A percentile compares a stretch with the other conserved stretches of the same genome.
Conservation (phyloP, 2,888 invertebrate species). For the Limnephilus auricula region DNA sequence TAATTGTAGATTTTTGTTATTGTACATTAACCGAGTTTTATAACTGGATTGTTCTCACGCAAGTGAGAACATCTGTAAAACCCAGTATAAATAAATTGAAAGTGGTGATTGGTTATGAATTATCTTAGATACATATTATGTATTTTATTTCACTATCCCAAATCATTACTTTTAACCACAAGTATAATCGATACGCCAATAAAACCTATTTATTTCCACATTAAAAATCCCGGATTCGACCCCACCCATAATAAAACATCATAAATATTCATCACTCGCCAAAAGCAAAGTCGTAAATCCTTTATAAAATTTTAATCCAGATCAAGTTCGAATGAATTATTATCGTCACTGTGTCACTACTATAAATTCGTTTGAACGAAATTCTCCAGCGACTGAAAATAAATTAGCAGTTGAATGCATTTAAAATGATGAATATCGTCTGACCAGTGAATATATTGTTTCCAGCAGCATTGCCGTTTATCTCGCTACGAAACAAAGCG, state of each 20-base stretch:
- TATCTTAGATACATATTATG: neutral
- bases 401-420: neutral
- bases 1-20: no score
- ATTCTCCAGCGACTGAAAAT: neutral
- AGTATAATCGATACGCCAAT: neutral
- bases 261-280: neutral
- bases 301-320: neutral
- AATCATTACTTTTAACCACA: neutral
- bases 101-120: no score
- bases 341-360: neutral
- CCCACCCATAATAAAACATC: neutral
- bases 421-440: neutral
- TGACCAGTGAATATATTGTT: neutral
- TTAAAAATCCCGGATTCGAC: neutral
- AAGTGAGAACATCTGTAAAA: no score
- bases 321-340: neutral
- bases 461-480: neutral
- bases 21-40: no score
- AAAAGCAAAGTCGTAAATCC: neutral
- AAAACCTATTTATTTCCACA: neutral
- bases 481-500: neutral
- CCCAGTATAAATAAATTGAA: no score
- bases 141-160: neutral
- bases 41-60: no score
- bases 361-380: neutral